Evolutionary conservation across 2,797 vertebrate genomes (phyloP).

Genomic region (Alfaro cultratus): DNA sequence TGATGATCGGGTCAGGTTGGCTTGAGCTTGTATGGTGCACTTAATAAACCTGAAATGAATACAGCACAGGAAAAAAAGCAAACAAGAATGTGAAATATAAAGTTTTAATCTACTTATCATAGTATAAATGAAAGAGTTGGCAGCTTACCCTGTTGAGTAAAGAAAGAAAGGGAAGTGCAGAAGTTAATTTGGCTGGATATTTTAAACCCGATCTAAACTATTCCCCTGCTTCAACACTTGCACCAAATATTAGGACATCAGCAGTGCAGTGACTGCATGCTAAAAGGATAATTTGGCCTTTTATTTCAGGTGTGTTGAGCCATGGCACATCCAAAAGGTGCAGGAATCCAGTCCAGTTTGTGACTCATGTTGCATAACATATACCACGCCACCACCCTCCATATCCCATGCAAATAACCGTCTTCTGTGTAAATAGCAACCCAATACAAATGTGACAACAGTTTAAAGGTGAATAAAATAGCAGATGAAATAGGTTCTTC

Average conservation of each 20-base stretch:
- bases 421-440: neutral
- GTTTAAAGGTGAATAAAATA: neutral
- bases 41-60: too few relatives aligned
- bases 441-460: neutral
- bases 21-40: too few relatives aligned
- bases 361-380: neutral
- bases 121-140: too few relatives aligned
- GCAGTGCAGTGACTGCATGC: neutral
- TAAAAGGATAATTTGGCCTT: neutral
- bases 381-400: neutral
- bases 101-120: too few relatives aligned
- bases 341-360: neutral
- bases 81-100: too few relatives aligned
- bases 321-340: neutral
- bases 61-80: too few relatives aligned
- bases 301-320: neutral
- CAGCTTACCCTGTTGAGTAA: too few relatives aligned
- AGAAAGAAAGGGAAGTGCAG: too few relatives aligned
- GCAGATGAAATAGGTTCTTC: neutral
- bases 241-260: neutral
- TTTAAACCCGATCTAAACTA: too few relatives aligned
- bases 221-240: neutral
- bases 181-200: too few relatives aligned
- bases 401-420: neutral
- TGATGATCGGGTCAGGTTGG: too few relatives aligned